These are phyloP conservation scores for Lasioglossum albipes DNA, from an alignment of 1,140 invertebrate genomes.

Conservation along the genomic window DNA sequence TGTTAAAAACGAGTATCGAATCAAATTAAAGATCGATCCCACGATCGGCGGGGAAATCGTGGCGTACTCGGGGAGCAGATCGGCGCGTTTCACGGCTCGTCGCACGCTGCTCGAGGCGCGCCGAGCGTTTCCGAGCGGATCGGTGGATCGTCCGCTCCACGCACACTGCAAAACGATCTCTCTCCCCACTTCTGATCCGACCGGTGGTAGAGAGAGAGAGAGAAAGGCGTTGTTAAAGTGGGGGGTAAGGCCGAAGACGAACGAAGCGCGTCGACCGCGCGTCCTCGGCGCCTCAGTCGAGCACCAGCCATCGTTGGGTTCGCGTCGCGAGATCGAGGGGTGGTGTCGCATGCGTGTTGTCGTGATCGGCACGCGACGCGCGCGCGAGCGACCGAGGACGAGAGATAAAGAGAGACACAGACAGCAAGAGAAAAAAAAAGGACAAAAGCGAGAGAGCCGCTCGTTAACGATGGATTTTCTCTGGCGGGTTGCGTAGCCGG, in stretches of 20 bases:
- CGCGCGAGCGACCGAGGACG: neutral
- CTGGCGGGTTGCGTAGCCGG: slow-evolving; percentile 43
- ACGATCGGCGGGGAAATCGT: too few relatives aligned
- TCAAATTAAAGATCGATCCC: too few relatives aligned
- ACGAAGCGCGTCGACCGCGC: slow-evolving; percentile 64
- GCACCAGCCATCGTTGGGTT: slow-evolving; percentile 66
- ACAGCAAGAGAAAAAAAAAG: slow-evolving; percentile 6
- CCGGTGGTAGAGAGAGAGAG: neutral
- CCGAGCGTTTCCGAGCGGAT: slow-evolving; percentile 22
- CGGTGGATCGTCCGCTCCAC: neutral
- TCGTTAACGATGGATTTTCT: slow-evolving; percentile 60
- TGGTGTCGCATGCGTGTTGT: slow-evolving; percentile 6
- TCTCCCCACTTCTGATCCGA: too few relatives aligned
- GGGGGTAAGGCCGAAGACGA: slow-evolving; percentile 52
- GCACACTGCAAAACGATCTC: too few relatives aligned
- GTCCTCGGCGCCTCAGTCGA: slow-evolving; percentile 65
- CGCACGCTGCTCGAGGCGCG: neutral
- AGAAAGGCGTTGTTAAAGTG: slow-evolving; percentile 50
- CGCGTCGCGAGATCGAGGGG: slow-evolving; percentile 1
- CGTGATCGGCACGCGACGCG: slow-evolving; percentile 25
- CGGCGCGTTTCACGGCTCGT: too few relatives aligned
- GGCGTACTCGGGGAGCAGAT: too few relatives aligned
- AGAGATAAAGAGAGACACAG: slow-evolving; percentile 5
- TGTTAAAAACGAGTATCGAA: too few relatives aligned
- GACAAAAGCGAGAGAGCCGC: slow-evolving; percentile 19